These are phyloP conservation scores for Oscheius sp. DNA, from an alignment of 2,888 invertebrate genomes.

Conservation along the genomic window DNA sequence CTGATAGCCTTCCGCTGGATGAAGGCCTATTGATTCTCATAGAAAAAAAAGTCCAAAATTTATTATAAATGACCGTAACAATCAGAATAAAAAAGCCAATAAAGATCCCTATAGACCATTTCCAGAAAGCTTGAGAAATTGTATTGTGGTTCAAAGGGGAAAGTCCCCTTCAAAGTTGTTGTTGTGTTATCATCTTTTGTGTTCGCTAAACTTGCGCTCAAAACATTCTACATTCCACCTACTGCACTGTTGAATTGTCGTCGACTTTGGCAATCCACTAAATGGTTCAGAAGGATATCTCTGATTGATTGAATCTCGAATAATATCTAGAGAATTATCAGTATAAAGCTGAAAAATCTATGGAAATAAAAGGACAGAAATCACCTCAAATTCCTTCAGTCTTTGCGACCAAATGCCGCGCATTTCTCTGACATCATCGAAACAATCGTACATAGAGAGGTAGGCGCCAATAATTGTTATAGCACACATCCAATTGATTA, in stretches of 20 bases:
- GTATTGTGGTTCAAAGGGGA: background rate
- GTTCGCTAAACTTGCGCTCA: background rate
- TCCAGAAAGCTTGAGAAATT: background rate
- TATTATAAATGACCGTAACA: slow-evolving; percentile 5
- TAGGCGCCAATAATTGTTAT: slow-evolving; percentile 13
- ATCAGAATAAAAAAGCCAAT: slow-evolving; percentile 6
- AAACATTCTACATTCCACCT: background rate
- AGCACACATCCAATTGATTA: slow-evolving; percentile 7
- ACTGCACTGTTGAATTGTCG: background rate
- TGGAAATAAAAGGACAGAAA: background rate
- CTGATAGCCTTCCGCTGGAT: background rate
- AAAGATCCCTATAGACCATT: slow-evolving; percentile 7
- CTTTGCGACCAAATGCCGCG: slow-evolving; percentile 1
- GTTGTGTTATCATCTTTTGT: background rate
- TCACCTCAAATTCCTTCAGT: slow-evolving; percentile 17
- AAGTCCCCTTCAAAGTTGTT: background rate
- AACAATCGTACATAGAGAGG: slow-evolving; percentile 24
- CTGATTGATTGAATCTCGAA: background rate
- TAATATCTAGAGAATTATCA: slow-evolving; percentile 1
- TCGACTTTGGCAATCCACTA: background rate
- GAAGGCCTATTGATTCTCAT: slow-evolving; percentile 18
- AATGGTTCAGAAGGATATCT: background rate
- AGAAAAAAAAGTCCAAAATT: background rate
- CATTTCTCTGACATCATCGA: slow-evolving; percentile 6
- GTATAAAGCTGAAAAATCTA: background rate